Base-by-base conservation (phyloP, 2,888 invertebrate species). In the Drosophila robusta region DNA sequence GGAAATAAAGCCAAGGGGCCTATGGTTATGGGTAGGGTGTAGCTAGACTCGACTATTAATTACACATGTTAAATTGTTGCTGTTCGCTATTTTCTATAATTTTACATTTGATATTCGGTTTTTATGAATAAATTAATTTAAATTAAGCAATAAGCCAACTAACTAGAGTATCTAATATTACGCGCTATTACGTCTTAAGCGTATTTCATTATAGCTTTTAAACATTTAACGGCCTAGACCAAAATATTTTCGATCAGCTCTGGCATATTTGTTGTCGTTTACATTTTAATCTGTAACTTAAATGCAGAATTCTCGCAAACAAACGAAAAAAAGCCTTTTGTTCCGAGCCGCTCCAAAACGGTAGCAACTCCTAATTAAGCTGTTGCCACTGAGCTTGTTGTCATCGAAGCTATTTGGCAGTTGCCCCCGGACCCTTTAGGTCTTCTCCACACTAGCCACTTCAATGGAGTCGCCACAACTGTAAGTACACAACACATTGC, bases 401-500 rank as follows among this genome's bases (percentile, higher is more conserved):
- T 64, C 63, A 70, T 62, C 63, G 64, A 56, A 56, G 32, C 55
- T 39, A 11, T 32, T 24, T 18, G 36, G 41, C 56, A 26, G 38
- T 46, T 52, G 45, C 41, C 36, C 32, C 41, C 32, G 4, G 12
- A 41, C 7, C 39, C 50, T 36, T 72, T 80, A 80, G 50, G 81
- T 72, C 84, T 83, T 87, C 61, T 87, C 82, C 74, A 78, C 76
- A 78, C 80, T 80, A 77, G 82, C 70, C 70, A 87, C 77, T 83
- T 90, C 89, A 73, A 87, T 80, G 60, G 90, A 87, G 80, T 91
- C 90, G 83, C 82, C 90, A 80, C 86, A 90, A 63, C 90, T 91
- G 79, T 70, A 89, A 89, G 60, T 69, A 80, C 18, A 63, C 26
- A 58, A 16, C 18, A 34, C 8, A 65, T 55, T 14, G 36, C 9